Conservation (phyloP, 2,888 invertebrate genomes). For the Coronaproctus castanopsis region DNA sequence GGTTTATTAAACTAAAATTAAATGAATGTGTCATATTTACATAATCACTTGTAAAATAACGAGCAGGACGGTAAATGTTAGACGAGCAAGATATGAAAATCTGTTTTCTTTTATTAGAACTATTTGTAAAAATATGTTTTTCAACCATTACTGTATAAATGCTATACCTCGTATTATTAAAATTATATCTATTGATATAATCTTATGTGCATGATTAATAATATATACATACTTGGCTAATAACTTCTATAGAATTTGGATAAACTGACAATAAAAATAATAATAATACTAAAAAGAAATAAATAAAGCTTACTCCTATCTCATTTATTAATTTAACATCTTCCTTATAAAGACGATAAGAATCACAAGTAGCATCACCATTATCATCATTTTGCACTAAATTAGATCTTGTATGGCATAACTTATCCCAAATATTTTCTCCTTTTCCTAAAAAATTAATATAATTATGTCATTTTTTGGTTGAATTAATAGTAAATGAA, state of each 20-base stretch:
- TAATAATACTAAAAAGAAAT: too few relatives aligned
- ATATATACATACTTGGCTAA: background rate
- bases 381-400: slow-evolving; percentile 34
- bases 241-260: background rate
- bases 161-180: too few relatives aligned
- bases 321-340: slow-evolving; percentile 37
- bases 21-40: too few relatives aligned
- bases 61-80: too few relatives aligned
- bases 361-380: slow-evolving; percentile 43
- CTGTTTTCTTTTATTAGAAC: too few relatives aligned
- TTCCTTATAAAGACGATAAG: slow-evolving; percentile 39
- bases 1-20: too few relatives aligned
- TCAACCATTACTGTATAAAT: too few relatives aligned
- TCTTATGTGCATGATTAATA: background rate
- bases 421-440: slow-evolving; percentile 45
- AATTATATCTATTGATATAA: slow-evolving; percentile 14
- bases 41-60: too few relatives aligned
- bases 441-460: slow-evolving; percentile 43
- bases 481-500: too few relatives aligned
- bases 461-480: too few relatives aligned
- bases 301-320: slow-evolving; percentile 29
- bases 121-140: too few relatives aligned
- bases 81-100: too few relatives aligned
- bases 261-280: background rate
- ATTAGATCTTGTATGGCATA: slow-evolving; percentile 34